A percentile compares a stretch with the other conserved stretches of the same genome.
Evolutionary conservation across 2,888 invertebrate genomes (phyloP).

Genomic region (Erannis defoliaria): DNA sequence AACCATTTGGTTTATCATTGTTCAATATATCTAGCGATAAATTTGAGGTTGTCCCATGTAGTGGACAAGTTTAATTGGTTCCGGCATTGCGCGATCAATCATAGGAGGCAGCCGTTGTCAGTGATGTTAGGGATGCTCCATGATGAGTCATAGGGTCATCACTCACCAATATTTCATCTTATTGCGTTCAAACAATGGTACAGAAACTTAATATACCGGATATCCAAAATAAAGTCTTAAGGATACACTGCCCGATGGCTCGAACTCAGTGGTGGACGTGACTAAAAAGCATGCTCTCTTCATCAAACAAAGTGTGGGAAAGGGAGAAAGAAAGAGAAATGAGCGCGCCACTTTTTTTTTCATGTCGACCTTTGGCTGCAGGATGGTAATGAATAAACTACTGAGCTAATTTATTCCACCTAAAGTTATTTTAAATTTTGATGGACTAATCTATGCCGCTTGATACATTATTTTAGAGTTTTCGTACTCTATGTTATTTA

Average conservation of each 20-base stretch:
- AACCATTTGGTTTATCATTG: constrained; percentile 22
- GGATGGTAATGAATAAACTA: no score
- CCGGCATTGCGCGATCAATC: constrained; percentile 73
- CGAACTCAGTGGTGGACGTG: no score
- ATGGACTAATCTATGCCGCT: no score
- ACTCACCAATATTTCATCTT: constrained; percentile 31
- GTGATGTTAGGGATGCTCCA: constrained; percentile 45
- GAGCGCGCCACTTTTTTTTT: no score
- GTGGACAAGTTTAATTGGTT: constrained; percentile 83
- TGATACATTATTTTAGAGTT: no score
- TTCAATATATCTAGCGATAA: constrained; percentile 60
- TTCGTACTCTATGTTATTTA: no score
- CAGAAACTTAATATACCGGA: constrained; percentile 10
- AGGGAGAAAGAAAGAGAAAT: no score
- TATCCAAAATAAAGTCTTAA: background rate
- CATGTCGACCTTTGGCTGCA: no score
- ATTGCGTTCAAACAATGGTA: constrained; percentile 15
- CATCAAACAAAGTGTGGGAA: no score
- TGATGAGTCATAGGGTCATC: constrained; percentile 41
- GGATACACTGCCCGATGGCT: background rate
- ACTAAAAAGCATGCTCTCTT: no score
- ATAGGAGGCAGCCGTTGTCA: constrained; percentile 67
- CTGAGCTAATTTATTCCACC: no score
- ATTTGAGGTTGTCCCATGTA: constrained; percentile 69
- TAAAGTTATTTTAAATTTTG: no score